phyloP scores from a whole-genome alignment of 2,888 invertebrate genomes.

The Heliconius hortense region DNA sequence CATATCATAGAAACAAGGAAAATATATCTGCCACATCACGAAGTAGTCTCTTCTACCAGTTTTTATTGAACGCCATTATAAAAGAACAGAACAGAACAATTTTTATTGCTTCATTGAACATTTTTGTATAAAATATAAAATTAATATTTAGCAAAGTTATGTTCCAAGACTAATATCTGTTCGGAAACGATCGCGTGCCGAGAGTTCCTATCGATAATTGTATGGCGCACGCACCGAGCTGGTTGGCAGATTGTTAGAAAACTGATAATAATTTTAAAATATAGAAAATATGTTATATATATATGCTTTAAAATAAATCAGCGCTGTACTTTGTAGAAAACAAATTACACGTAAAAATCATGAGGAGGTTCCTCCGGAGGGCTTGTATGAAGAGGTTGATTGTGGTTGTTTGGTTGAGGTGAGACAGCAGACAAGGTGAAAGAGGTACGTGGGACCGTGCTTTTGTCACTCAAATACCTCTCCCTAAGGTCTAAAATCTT shows the following conservation, averaged over 20 bases:
- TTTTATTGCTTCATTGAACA: not conserved
- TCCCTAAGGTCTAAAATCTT: too few relatives aligned
- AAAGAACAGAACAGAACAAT: too few relatives aligned
- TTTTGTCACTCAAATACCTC: too few relatives aligned
- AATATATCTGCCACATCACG: not conserved
- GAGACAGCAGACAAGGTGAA: too few relatives aligned
- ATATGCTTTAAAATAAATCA: not conserved
- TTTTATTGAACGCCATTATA: not conserved
- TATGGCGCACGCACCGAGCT: conserved; percentile 28
- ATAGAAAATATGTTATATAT: conserved; percentile 12
- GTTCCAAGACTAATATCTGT: conserved; percentile 21
- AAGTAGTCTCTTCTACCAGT: not conserved
- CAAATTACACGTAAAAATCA: not conserved
- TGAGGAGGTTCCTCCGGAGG: not conserved
- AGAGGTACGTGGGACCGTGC: too few relatives aligned
- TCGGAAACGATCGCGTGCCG: conserved; percentile 35
- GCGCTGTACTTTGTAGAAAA: not conserved
- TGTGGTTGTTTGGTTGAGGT: too few relatives aligned
- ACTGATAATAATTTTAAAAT: conserved; percentile 25
- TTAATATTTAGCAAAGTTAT: conserved; percentile 15
- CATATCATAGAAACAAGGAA: not conserved
- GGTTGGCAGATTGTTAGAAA: conserved; percentile 22
- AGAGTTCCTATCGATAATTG: conserved; percentile 35
- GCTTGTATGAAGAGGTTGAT: too few relatives aligned
- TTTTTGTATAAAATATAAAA: conserved; percentile 16